Percentiles rank a stretch among this genome's conserved stretches.
Conservation (phyloP, 2,888 invertebrate species). For the Mythimna albipuncta region DNA sequence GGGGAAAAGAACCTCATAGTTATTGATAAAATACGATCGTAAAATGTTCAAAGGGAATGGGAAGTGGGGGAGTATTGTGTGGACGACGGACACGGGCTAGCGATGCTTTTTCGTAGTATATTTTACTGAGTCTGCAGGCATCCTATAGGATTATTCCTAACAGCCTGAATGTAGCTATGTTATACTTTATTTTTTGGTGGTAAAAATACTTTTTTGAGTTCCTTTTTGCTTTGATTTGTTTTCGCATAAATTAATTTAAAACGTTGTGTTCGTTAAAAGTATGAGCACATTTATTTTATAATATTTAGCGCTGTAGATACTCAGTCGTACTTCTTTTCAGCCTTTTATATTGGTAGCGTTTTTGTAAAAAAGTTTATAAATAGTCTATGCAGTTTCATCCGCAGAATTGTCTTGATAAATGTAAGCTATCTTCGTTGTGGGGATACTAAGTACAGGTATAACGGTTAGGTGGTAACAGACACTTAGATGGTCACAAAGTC, state of each 20-base stretch:
- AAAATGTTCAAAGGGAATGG: slow-evolving; percentile 21
- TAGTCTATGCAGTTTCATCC: background rate
- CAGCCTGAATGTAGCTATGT: slow-evolving; percentile 2
- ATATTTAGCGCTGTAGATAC: no score
- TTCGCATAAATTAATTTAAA: no score
- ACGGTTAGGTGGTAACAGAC: background rate
- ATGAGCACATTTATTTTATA: no score
- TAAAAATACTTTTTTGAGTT: slow-evolving; percentile 10
- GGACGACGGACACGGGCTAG: slow-evolving; percentile 1
- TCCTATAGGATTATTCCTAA: slow-evolving; percentile 33
- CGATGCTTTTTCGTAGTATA: slow-evolving; percentile 41
- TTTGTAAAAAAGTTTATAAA: slow-evolving; percentile 9
- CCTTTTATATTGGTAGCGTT: background rate
- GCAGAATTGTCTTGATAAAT: background rate
- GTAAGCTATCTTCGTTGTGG: background rate
- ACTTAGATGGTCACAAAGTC: slow-evolving; percentile 5
- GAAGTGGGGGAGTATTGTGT: background rate
- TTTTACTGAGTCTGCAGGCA: slow-evolving; percentile 17
- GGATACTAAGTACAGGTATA: background rate
- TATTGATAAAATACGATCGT: slow-evolving; percentile 61
- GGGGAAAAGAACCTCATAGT: slow-evolving; percentile 25
- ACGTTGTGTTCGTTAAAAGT: no score
- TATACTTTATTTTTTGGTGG: slow-evolving; percentile 19
- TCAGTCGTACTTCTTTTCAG: background rate
- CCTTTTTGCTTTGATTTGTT: no score